Evolutionary conservation across 2,888 invertebrate species (phyloP), one percentile per base, ranked within the genome.

Genomic region (Cryptocheilus praepositus): DNA sequence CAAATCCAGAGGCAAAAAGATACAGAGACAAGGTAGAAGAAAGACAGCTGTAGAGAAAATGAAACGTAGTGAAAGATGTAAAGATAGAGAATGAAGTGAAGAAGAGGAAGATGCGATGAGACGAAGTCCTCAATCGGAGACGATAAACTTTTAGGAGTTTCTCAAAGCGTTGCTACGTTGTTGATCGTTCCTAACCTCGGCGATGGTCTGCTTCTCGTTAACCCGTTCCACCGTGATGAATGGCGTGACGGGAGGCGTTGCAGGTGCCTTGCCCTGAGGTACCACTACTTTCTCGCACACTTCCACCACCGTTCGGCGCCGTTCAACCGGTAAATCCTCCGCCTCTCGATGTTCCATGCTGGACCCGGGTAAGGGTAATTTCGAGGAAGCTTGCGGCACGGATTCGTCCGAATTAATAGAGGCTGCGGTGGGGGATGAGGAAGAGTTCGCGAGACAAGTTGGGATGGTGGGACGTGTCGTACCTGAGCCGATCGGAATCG

Each of bases 261-360:
- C 64, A 11, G 79, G 72, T 61, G 70, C 64, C 64, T 83, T 81
- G 62, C 81, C 84, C 61, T 71, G 83, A 59, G 85, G 76, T 65
- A 86, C 83, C 74, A 82, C 74, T 70, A 87, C 83, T 81, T 85
- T 86, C 75, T 88, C 87, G 81, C 84, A 86, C 67, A 86, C 80
- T 71, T 89, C 89, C 76, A 86, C 83, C 71, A 88, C 80, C 61
- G 84, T 83, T 53, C 83, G 82, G 61, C 84, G 84, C 76, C 80
- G 81, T 54, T 84, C 85, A 7, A 69, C 65, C 59, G 77, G 49
- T 59, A 68, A 62, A 46, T 81, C 79, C 69, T 83, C 74, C 5
- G n/a, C 59, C 68, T 74, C 78, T 67, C 74, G 77, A 22, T 71
- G 67, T 68, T 74, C 67, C 61, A 61, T 66, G 65, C 54, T 75